Evolutionary conservation across 2,888 invertebrate species (phyloP).

Genomic region (Rapana venosa): DNA sequence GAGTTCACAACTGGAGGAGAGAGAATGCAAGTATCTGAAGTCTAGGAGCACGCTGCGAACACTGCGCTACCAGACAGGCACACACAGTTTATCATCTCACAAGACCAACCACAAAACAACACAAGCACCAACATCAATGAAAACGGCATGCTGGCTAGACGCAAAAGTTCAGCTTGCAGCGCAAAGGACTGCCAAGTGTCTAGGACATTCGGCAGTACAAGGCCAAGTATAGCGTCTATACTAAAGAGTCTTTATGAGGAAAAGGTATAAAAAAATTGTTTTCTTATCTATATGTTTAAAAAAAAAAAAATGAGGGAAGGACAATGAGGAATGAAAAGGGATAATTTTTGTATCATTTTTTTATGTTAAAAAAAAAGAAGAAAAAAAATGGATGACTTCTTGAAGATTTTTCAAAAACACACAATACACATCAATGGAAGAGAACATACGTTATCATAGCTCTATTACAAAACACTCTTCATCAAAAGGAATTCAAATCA

Average conservation of each 20-base stretch:
- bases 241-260: background rate
- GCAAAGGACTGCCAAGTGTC: conserved; percentile 23
- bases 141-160: conserved; percentile 36
- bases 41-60: conserved; percentile 22
- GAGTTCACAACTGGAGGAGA: conserved; percentile 7
- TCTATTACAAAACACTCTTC: background rate
- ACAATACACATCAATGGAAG: conserved; percentile 6
- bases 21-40: conserved; percentile 31
- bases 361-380: background rate
- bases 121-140: conserved; percentile 31
- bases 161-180: conserved; percentile 39
- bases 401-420: background rate
- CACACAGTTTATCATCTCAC: conserved; percentile 21
- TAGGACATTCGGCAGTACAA: conserved; percentile 20
- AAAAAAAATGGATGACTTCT: background rate
- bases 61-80: conserved; percentile 29
- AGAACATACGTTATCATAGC: background rate
- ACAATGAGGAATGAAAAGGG: background rate
- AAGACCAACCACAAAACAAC: conserved; percentile 19
- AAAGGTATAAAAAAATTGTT: background rate
- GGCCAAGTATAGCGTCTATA: background rate
- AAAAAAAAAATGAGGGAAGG: background rate
- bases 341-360: background rate
- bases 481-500: background rate
- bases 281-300: background rate